A percentile compares a stretch with the other conserved stretches of the same genome.
Evolutionary conservation across 2,113 vertebrate genomes (phyloP).

Genomic region (Ochotona princeps): DNA sequence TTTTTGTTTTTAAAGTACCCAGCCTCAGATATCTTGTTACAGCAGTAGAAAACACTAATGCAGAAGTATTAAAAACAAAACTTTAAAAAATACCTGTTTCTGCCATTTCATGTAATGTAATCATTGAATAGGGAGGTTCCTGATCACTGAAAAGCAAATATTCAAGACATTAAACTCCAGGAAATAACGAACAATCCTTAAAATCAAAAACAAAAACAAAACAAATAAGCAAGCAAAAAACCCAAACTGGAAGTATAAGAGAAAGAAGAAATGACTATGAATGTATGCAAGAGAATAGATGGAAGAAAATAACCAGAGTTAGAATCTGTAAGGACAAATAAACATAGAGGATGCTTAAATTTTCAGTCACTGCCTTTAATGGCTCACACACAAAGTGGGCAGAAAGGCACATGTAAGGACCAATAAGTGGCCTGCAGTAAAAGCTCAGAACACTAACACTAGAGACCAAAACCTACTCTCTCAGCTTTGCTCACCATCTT

Average conservation of each 20-base stretch:
- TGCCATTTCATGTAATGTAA: conserved; percentile 99
- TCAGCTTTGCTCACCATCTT: conserved; percentile 8
- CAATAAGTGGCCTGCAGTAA: neutral
- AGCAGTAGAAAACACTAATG: too few species aligned
- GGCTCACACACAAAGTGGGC: neutral
- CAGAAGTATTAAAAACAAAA: conserved; percentile 68
- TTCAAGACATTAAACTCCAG: conserved; percentile 78
- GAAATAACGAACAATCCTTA: conserved; percentile 59
- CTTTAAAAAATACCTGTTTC: conserved; percentile 93
- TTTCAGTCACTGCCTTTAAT: neutral
- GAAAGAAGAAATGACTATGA: conserved; percentile 37
- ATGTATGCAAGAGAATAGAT: neutral
- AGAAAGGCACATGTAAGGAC: neutral
- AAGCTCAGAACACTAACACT: neutral
- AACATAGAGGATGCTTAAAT: neutral
- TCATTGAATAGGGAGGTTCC: conserved; percentile 99
- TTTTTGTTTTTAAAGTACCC: too few species aligned
- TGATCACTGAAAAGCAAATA: conserved; percentile 95
- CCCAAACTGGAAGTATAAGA: neutral
- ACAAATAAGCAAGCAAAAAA: conserved; percentile 56
- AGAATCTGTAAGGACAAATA: conserved; percentile 3
- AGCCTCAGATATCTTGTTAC: too few species aligned
- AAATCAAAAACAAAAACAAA: too few species aligned
- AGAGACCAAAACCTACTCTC: neutral
- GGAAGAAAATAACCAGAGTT: conserved; percentile 2